Evolutionary conservation across 1,140 invertebrate species (phyloP).

Genomic region (Meloidogyne floridensis): DNA sequence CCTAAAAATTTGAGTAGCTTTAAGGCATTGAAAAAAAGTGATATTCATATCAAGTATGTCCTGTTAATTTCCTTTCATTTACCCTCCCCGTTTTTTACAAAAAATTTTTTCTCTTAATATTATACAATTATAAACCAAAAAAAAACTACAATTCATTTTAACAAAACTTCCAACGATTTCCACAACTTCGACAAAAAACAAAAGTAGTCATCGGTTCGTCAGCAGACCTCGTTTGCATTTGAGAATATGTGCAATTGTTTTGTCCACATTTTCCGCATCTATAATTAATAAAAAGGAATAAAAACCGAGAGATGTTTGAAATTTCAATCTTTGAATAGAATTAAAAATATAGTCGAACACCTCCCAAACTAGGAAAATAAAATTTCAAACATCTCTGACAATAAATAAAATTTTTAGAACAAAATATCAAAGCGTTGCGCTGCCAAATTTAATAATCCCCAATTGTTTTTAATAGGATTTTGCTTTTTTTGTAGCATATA

Average conservation of each 20-base stretch:
- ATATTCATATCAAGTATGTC: too few relatives aligned
- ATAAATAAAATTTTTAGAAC: too few relatives aligned
- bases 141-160: conserved; percentile 11
- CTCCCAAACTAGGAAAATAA: background rate
- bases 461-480: background rate
- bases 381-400: too few relatives aligned
- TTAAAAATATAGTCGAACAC: background rate
- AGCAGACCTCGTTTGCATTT: conserved; percentile 94
- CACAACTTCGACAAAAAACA: conserved; percentile 93
- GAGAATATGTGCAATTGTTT: conserved; percentile 63
- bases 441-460: too few relatives aligned
- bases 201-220: conserved; percentile 99
- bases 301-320: background rate
- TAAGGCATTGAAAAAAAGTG: too few relatives aligned
- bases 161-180: conserved; percentile 89
- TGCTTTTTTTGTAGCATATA: background rate
- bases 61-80: too few relatives aligned
- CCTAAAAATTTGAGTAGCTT: too few relatives aligned
- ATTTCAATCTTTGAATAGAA: background rate
- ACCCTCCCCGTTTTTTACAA: too few relatives aligned
- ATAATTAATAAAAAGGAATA: background rate
- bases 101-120: background rate
- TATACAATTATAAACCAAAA: background rate
- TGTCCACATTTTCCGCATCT: conserved; percentile 87
- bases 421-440: too few relatives aligned